Base-by-base conservation (phyloP, 2,113 vertebrate genomes). In the Catharus fuscescens region DNA sequence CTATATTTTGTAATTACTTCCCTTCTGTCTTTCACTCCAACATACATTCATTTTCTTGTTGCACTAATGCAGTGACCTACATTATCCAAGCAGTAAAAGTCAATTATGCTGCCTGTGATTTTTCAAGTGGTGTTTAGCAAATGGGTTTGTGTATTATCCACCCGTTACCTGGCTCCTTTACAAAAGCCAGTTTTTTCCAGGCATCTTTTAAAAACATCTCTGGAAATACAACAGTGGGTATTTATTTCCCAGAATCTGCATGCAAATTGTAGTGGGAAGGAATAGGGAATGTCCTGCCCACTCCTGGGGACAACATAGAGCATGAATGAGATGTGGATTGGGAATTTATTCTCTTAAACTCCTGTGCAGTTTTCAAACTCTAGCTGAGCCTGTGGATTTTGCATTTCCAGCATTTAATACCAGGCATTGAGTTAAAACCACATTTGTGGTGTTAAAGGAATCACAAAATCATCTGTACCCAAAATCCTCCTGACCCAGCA, bases 1-100 rank as follows among this genome's bases (percentile, higher is more conserved):
- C 96, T 96, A 92, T 91, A 91, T 94, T 97, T 97, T 96, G 93
- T 97, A 96, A 97, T 97, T 97, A 95, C 96, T 96, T 96, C 95
- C 89, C 87, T 95, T 97, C 97, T 92, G 90, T 95, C 96, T 98
- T 93, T 96, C 91, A 92, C 74, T 94, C 71, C 26, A 65, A 71
- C 45, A 59, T 86, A 56, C 95, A 90, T 91, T 96, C 93, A 92
- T 93, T 96, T 96, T 91, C 93, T 91, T 67, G 50, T 88, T 86
- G 90, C 90, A 26, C 59, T 88, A 86, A 97, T 14, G 91, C 93
- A 53, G 70, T 96, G 96, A 97, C 96, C 96, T 96, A 96, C 93
- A 96, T 98, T 98, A 98, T 86, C 92, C 52, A 5, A 67, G 91
- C 93, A 31, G 60, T 91, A 78, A 95, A 95, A 94, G 90, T 95